Evolutionary conservation across 2,888 invertebrate genomes (phyloP).

Genomic region (Nemapogon koenigi): DNA sequence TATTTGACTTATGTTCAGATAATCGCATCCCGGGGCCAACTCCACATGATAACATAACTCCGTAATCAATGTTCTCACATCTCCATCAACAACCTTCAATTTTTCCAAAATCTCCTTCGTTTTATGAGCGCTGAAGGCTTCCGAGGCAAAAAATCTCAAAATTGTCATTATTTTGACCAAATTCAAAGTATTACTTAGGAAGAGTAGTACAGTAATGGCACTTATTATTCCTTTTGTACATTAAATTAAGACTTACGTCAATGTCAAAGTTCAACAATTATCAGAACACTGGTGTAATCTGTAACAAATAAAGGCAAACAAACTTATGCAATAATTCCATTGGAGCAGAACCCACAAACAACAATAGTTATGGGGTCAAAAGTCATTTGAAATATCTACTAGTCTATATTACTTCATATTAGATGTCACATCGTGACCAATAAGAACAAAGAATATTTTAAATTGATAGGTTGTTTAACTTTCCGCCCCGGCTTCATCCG

Average conservation of each 20-base stretch:
- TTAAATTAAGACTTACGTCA: slow-evolving; percentile 41
- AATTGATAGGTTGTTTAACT: too few relatives aligned
- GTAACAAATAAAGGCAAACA: slow-evolving; percentile 41
- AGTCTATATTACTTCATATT: too few relatives aligned
- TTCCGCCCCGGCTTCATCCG: too few relatives aligned
- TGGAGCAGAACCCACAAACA: slow-evolving; percentile 1
- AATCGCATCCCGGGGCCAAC: slow-evolving; percentile 46
- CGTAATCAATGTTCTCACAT: slow-evolving; percentile 64
- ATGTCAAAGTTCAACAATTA: slow-evolving; percentile 49
- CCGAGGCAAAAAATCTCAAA: slow-evolving; percentile 66
- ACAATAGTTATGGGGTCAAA: slow-evolving; percentile 4
- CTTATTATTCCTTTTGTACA: slow-evolving; percentile 12
- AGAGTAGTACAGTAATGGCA: slow-evolving; percentile 11
- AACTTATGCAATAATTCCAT: slow-evolving; percentile 42
- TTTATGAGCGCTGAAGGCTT: slow-evolving; percentile 67
- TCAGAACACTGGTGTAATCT: slow-evolving; percentile 30
- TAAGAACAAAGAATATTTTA: too few relatives aligned
- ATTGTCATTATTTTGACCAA: slow-evolving; percentile 50
- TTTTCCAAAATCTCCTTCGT: slow-evolving; percentile 63
- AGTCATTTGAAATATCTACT: too few relatives aligned
- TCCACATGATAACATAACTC: slow-evolving; percentile 87
- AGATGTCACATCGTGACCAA: too few relatives aligned
- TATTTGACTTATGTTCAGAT: slow-evolving; percentile 66
- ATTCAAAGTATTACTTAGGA: slow-evolving; percentile 18
- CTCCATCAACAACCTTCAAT: slow-evolving; percentile 48